Evolutionary conservation across 2,113 vertebrate genomes (phyloP), one percentile per base, ranked within the genome.

Genomic region (Neodontobutis hainanensis): DNA sequence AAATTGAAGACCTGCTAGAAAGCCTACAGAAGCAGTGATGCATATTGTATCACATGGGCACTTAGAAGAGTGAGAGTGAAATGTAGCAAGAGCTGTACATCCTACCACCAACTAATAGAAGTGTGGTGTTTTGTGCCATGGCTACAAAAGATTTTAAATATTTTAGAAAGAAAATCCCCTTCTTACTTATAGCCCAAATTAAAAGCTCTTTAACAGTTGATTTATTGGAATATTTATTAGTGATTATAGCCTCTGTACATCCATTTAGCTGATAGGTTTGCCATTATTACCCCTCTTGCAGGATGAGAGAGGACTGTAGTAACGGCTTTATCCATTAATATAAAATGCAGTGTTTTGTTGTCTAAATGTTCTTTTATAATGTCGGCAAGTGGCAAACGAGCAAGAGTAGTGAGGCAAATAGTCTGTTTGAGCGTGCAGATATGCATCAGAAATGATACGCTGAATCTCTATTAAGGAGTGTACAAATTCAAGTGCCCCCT

Each of bases 1-100:
- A 99, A 81, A 97, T 98, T 0, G 95, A 97, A 48, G 93, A 97
- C 73, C 91, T 98, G 82, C 93, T 99, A 8, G 97, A 97, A 82
- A 96, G 94, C 10, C 87, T 97, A 62, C 96, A 98, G 83, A 96
- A 95, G 87, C 95, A 96, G 90, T 95, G 93, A 88, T 67, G 34
- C 44, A 36, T 52, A 47, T 61, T 68, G 60, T 80, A 88, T 73
- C 61, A 72, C 50, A 35, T 71, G 51, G 46, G 59, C 55, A 61
- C 64, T 43, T 38, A 93, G 91, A 55, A 65, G 90, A 92, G 88
- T 67, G 86, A 94, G 83, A 88, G 19, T 27, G 90, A 51, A 90
- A 92, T 61, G 94, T 95, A 0, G 95, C 94, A 64, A 90, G 87
- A 63, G 76, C 74, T 75, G 48, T 42, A 61, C 65, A 60, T 65